These are phyloP conservation scores for Pseudolycoriella hygida DNA, from an alignment of 2,888 invertebrate genomes.

Conservation along the genomic window DNA sequence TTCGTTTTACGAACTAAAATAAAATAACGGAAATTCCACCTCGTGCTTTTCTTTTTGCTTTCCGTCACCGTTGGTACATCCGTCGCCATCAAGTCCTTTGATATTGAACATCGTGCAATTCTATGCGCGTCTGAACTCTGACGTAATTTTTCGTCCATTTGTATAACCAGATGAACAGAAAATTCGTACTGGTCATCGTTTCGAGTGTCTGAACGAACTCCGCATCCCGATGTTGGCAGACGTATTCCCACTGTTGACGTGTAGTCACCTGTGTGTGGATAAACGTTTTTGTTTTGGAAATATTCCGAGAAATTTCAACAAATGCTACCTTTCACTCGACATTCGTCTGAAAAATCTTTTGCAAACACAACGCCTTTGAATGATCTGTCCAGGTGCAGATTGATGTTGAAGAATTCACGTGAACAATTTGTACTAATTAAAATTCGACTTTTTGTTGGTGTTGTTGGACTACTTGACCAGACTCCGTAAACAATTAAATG, in stretches of 20 bases:
- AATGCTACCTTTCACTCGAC: slow-evolving; percentile 37
- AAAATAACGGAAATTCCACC: too few species aligned
- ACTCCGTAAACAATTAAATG: slow-evolving; percentile 5
- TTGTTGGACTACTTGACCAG: slow-evolving; percentile 9
- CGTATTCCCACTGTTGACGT: slow-evolving; percentile 18
- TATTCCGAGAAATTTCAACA: too few species aligned
- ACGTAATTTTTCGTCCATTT: slow-evolving; percentile 55
- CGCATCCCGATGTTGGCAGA: slow-evolving; percentile 37
- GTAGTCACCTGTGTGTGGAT: slow-evolving; percentile 10
- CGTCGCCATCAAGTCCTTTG: slow-evolving; percentile 24
- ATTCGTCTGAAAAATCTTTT: slow-evolving; percentile 57
- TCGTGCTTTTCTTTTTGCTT: slow-evolving; percentile 6
- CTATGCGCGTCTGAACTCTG: slow-evolving; percentile 55
- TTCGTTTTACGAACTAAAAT: too few species aligned
- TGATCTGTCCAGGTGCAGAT: slow-evolving; percentile 38
- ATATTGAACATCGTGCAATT: slow-evolving; percentile 36
- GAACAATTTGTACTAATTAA: slow-evolving; percentile 44
- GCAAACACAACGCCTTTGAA: slow-evolving; percentile 59
- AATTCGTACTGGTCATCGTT: slow-evolving; percentile 38
- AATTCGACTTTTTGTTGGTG: slow-evolving; percentile 29
- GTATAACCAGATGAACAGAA: slow-evolving; percentile 47
- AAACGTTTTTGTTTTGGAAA: too few species aligned
- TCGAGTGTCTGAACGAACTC: slow-evolving; percentile 40
- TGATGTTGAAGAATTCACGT: slow-evolving; percentile 40
- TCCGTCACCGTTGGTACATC: slow-evolving; percentile 5